Evolutionary conservation across 1,140 invertebrate genomes (phyloP).

Genomic region (Ceratosolen solmsi): DNA sequence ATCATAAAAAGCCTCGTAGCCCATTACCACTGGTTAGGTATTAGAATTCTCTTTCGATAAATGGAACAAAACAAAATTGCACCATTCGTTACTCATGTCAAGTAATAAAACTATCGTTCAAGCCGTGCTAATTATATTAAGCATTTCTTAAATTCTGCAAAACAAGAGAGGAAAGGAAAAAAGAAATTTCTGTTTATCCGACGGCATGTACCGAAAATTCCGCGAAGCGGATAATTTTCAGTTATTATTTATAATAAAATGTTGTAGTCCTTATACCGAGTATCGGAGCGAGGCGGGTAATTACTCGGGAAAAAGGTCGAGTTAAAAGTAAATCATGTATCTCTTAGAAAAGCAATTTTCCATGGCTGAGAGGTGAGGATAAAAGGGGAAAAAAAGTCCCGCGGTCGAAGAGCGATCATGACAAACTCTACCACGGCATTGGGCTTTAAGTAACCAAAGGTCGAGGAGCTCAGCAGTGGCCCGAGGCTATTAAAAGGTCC

Average conservation of each 20-base stretch:
- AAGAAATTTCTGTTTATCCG: too few species aligned
- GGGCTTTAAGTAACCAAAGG: background rate
- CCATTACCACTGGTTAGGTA: too few species aligned
- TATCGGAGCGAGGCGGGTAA: background rate
- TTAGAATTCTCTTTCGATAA: too few species aligned
- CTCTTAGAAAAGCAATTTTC: slow-evolving; percentile 11
- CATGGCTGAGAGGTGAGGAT: background rate
- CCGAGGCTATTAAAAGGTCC: slow-evolving; percentile 21
- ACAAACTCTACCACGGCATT: slow-evolving; percentile 1
- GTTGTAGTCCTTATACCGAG: background rate
- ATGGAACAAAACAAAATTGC: too few species aligned
- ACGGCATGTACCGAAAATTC: too few species aligned
- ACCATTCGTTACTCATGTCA: too few species aligned
- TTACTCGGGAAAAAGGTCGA: background rate
- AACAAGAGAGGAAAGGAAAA: too few species aligned
- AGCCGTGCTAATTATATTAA: too few species aligned
- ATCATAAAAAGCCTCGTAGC: too few species aligned
- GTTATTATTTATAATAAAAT: background rate
- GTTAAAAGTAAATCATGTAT: slow-evolving; percentile 9
- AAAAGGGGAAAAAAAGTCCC: background rate
- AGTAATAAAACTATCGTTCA: too few species aligned
- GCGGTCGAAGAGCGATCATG: slow-evolving; percentile 12
- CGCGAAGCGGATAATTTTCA: too few species aligned
- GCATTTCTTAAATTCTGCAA: too few species aligned
- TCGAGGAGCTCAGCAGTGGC: background rate